Base-by-base conservation (phyloP, 2,888 invertebrate species). In the Orthosia incerta region DNA sequence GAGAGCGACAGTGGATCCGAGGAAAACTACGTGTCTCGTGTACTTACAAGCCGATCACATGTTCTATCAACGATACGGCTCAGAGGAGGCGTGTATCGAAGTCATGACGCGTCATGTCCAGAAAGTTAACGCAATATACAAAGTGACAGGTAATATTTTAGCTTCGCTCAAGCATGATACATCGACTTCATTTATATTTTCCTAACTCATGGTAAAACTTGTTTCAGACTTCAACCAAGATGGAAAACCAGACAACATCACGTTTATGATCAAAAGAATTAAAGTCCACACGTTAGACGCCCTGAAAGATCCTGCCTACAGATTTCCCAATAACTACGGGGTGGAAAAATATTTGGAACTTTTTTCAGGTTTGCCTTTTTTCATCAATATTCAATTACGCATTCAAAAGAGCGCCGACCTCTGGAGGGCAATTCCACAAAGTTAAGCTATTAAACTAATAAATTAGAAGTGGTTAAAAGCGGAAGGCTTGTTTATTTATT, bases 341-440 rank as follows among this genome's bases (percentile, higher is more conserved):
- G 99, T 99, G 72, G 99, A 99, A 93, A 99, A 99, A 96, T 99
- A 99, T 96, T 97, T 99, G 82, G 99, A 99, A 95, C 97, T 99
- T 80, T 99, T 99, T 97, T 99, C 99, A 86, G 98, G 98, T 98
- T 95, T 55, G 74, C 83, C 83, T 26, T 76, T 75, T 78, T 79
- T 71, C 51, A 65, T 71, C 74, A 84, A 84, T 79, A 68, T 84
- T 86, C 68, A 86, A 85, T 85, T 83, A 87, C 74, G 76, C 76
- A 86, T 88, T 86, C 80, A 87, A 84, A 84, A 85, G 76, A 82
- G 74, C 60, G 81, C 74, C 72, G 74, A 62, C 80, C 87, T 79
- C 86, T 66, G 45, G 86, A 82, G 89, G 63, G 82, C 79, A 79
- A 88, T 89, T 85, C 76, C 57, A 74, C 71, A 74, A 82, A 86